Conservation (phyloP, 1,140 invertebrate genomes). For the Phthorimaea operculella region DNA sequence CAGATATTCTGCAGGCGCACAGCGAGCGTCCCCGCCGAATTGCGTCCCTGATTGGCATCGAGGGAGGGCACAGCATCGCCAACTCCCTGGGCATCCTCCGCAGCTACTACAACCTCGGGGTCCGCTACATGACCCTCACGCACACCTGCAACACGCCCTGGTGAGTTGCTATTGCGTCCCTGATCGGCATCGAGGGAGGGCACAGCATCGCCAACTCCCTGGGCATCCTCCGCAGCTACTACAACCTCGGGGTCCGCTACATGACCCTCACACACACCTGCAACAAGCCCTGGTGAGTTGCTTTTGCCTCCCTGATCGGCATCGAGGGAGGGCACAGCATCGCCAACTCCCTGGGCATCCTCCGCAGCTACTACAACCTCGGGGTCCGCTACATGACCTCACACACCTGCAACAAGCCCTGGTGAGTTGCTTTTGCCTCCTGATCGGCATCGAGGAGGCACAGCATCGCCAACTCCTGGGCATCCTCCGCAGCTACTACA, state of each 20-base stretch:
- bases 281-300: slow-evolving; percentile 83
- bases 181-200: slow-evolving; percentile 87
- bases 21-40: slow-evolving; percentile 59
- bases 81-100: slow-evolving; percentile 84
- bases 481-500: slow-evolving; percentile 83
- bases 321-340: slow-evolving; percentile 88
- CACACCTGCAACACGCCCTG: slow-evolving; percentile 91
- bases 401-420: slow-evolving; percentile 89
- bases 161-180: slow-evolving; percentile 68
- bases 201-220: slow-evolving; percentile 87
- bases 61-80: slow-evolving; percentile 86
- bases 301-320: slow-evolving; percentile 74
- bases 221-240: slow-evolving; percentile 83
- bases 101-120: slow-evolving; percentile 85
- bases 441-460: slow-evolving; percentile 89
- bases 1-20: slow-evolving; percentile 62
- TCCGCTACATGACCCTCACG: slow-evolving; percentile 86
- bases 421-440: slow-evolving; percentile 70
- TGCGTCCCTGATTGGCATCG: slow-evolving; percentile 79
- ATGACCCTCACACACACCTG: slow-evolving; percentile 89
- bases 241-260: slow-evolving; percentile 84
- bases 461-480: slow-evolving; percentile 84
- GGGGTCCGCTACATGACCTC: slow-evolving; percentile 86
- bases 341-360: slow-evolving; percentile 82
- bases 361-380: slow-evolving; percentile 85